Conservation (phyloP, 2,888 invertebrate genomes). For the Eledone cirrhosa region DNA sequence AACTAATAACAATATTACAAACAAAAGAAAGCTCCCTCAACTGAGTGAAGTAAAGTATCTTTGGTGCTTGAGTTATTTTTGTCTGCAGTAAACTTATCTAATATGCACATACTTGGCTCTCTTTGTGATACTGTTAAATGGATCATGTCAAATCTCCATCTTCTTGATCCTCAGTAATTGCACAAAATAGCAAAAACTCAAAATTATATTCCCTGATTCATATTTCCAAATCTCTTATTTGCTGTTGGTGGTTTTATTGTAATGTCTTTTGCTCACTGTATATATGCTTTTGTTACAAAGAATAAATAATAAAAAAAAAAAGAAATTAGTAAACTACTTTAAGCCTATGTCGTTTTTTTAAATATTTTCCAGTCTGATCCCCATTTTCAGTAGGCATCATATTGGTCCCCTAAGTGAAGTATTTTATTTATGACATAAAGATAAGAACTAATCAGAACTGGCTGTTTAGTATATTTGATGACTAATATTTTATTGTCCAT, state of each 20-base stretch:
- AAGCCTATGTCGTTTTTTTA: constrained; percentile 21
- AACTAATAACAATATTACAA: no score
- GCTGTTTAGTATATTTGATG: background rate
- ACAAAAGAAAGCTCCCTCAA: no score
- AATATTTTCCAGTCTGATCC: no score
- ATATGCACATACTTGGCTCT: constrained; percentile 23
- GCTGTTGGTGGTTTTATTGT: constrained; percentile 27
- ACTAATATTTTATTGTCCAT: background rate
- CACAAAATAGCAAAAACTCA: constrained; percentile 25
- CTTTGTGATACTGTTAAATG: constrained; percentile 18
- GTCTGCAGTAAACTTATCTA: constrained; percentile 24
- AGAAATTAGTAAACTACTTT: constrained; percentile 17
- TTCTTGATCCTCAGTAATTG: constrained; percentile 25
- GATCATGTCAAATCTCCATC: constrained; percentile 11
- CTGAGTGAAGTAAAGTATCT: background rate
- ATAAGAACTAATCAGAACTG: no score
- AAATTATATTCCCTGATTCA: constrained; percentile 25
- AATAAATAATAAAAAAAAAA: constrained; percentile 3
- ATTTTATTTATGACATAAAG: no score
- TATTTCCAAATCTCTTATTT: constrained; percentile 20
- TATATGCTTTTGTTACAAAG: constrained; percentile 27
- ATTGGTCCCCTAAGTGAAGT: no score
- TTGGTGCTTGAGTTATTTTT: constrained; percentile 24
- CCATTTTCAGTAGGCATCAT: no score
- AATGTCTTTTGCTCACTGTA: constrained; percentile 25